A percentile compares a stretch with the other conserved stretches of the same genome.
phyloP scores from a whole-genome alignment of 2,113 vertebrate genomes.

The Notiomystis cincta region DNA sequence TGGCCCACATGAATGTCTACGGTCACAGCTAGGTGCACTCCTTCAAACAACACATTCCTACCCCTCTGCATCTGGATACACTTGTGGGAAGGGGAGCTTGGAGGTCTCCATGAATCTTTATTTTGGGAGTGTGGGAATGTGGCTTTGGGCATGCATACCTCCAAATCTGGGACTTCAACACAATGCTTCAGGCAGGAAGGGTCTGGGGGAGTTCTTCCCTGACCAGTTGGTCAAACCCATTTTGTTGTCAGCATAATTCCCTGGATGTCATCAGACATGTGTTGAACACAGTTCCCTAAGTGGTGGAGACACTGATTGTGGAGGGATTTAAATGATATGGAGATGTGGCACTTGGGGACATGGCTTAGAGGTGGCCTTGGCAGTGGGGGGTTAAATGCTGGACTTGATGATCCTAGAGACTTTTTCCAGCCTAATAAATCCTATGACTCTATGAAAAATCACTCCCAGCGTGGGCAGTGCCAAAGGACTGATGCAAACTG shows the following conservation, averaged over 20 bases:
- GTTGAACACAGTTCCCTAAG: background rate
- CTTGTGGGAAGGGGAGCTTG: background rate
- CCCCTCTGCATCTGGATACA: too few relatives aligned
- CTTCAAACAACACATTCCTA: background rate
- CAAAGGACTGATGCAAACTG: background rate
- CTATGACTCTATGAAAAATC: background rate
- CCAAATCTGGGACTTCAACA: background rate
- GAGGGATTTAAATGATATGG: background rate
- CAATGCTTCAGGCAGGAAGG: background rate
- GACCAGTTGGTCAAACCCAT: background rate
- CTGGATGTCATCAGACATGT: background rate
- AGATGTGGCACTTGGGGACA: background rate
- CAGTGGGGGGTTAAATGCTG: background rate
- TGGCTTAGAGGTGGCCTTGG: background rate
- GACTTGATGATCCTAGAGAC: background rate
- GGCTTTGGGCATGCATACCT: background rate
- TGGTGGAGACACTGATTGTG: background rate
- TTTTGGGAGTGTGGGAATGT: background rate
- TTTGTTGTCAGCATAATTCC: slow-evolving; percentile 7
- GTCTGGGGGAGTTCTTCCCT: background rate
- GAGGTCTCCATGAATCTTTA: background rate
- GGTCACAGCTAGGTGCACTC: background rate
- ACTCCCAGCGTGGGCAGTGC: background rate
- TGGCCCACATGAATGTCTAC: accelerated
- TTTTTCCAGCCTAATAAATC: background rate